Percentiles rank a stretch among this genome's conserved stretches.
phyloP scores from a whole-genome alignment of 2,797 vertebrate genomes.

The Lacerta bilineata region DNA sequence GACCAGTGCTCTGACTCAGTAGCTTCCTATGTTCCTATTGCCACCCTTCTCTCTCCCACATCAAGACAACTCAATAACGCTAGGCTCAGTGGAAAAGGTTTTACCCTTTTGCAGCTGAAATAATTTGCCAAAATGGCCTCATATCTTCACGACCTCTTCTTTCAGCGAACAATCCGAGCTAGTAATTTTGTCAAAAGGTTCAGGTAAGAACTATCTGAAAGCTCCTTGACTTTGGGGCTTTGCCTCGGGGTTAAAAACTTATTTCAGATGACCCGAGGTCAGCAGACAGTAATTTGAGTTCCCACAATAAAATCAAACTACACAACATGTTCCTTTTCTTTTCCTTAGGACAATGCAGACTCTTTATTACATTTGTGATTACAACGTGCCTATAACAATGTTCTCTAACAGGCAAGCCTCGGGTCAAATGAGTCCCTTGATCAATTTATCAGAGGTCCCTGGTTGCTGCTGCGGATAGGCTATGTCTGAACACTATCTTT shows the following conservation, averaged over 20 bases:
- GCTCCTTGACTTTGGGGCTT: constrained; percentile 40
- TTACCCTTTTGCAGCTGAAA: constrained; percentile 27
- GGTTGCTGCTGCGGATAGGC: constrained; percentile 52
- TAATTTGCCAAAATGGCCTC: background rate
- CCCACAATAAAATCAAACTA: constrained; percentile 33
- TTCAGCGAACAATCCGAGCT: constrained; percentile 49
- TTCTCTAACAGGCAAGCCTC: constrained; percentile 69
- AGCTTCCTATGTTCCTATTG: too few relatives aligned
- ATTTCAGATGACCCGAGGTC: constrained; percentile 49
- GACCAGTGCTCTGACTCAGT: too few relatives aligned
- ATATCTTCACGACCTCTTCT: constrained; percentile 18
- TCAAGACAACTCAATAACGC: background rate
- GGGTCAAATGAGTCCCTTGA: constrained; percentile 70
- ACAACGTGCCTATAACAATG: constrained; percentile 53
- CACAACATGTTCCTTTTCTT: background rate
- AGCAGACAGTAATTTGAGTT: constrained; percentile 60
- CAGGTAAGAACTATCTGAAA: background rate
- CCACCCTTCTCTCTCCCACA: background rate
- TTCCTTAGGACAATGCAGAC: constrained; percentile 46
- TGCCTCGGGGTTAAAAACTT: constrained; percentile 57
- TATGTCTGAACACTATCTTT: constrained; percentile 58
- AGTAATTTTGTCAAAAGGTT: constrained; percentile 44
- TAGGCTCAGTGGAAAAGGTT: background rate
- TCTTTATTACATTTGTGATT: constrained; percentile 68
- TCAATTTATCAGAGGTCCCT: constrained; percentile 67